Evolutionary conservation across 2,113 vertebrate species (phyloP).

Genomic region (Chionodraco myersi): DNA sequence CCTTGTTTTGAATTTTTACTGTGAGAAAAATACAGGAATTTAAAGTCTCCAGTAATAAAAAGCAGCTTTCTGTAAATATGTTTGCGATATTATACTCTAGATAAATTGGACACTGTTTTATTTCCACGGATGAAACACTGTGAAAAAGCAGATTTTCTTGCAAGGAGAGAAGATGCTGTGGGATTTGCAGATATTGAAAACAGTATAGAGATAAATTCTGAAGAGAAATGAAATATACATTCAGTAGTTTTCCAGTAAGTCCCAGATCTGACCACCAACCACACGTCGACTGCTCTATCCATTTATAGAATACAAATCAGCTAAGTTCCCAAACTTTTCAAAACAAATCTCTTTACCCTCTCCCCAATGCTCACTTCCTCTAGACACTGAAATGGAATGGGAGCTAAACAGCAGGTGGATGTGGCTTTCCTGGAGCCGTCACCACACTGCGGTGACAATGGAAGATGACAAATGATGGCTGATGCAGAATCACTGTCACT

Average conservation of each 20-base stretch:
- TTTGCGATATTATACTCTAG: conserved; percentile 33
- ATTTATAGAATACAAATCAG: conserved; percentile 37
- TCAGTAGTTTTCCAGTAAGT: conserved; percentile 43
- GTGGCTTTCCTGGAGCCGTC: conserved; percentile 27
- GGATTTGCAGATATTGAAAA: conserved; percentile 48
- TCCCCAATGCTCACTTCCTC: conserved; percentile 14
- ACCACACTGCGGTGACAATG: conserved; percentile 30
- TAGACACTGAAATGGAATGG: conserved; percentile 44
- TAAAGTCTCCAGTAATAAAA: conserved; percentile 44
- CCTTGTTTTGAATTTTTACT: conserved; percentile 2
- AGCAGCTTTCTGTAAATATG: conserved; percentile 48
- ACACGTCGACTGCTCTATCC: conserved; percentile 1
- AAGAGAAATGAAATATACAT: conserved; percentile 70
- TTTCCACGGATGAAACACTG: conserved; percentile 38
- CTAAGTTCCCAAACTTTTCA: conserved; percentile 14
- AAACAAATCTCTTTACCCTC: background rate
- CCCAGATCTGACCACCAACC: conserved; percentile 7
- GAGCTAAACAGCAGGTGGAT: conserved; percentile 29
- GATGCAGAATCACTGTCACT: conserved; percentile 32
- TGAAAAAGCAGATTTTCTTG: too few relatives aligned
- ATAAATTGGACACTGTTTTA: conserved; percentile 53
- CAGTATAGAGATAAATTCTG: conserved; percentile 44
- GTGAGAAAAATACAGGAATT: conserved; percentile 46
- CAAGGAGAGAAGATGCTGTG: background rate
- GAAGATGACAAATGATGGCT: conserved; percentile 44